A percentile compares a stretch with the other conserved stretches of the same genome.
Conservation (phyloP, 2,888 invertebrate genomes). For the Dysmachus trigonus region DNA sequence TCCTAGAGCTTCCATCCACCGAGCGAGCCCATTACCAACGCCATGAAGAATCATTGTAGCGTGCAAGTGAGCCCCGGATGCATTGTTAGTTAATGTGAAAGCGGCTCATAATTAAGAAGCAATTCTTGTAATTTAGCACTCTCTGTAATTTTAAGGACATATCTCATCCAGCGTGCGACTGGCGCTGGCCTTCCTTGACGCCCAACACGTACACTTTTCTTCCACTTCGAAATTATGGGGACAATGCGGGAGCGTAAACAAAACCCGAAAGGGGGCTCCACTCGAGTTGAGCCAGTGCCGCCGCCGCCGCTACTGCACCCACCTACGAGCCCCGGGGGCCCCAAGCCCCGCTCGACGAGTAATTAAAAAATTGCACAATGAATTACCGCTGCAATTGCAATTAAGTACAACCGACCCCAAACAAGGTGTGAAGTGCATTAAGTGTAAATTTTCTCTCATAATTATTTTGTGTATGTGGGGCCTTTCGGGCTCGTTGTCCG, state of each 20-base stretch:
- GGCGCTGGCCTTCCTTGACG: slow-evolving; percentile 34
- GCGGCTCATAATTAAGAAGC: slow-evolving; percentile 44
- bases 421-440: slow-evolving; percentile 42
- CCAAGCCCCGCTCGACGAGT: slow-evolving; percentile 7
- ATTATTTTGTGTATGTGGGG: slow-evolving; percentile 23
- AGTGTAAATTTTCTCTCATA: slow-evolving; percentile 43
- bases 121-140: slow-evolving; percentile 45
- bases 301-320: neutral
- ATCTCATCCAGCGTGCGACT: neutral
- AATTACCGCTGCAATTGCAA: slow-evolving; percentile 43
- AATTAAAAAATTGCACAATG: slow-evolving; percentile 43
- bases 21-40: slow-evolving; percentile 23
- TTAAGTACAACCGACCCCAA: slow-evolving; percentile 41
- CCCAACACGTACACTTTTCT: slow-evolving; percentile 5
- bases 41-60: slow-evolving; percentile 39
- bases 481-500: slow-evolving; percentile 28
- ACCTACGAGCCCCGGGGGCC: neutral
- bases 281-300: neutral
- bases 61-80: slow-evolving; percentile 36
- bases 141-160: slow-evolving; percentile 40
- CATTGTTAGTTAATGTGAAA: slow-evolving; percentile 43
- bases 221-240: slow-evolving; percentile 36
- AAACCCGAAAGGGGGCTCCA: slow-evolving; percentile 23
- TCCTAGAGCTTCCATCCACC: slow-evolving; percentile 12
- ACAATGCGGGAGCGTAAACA: slow-evolving; percentile 35